Conservation (phyloP, 2,113 vertebrate species). For the Cephalopterus ornatus region DNA sequence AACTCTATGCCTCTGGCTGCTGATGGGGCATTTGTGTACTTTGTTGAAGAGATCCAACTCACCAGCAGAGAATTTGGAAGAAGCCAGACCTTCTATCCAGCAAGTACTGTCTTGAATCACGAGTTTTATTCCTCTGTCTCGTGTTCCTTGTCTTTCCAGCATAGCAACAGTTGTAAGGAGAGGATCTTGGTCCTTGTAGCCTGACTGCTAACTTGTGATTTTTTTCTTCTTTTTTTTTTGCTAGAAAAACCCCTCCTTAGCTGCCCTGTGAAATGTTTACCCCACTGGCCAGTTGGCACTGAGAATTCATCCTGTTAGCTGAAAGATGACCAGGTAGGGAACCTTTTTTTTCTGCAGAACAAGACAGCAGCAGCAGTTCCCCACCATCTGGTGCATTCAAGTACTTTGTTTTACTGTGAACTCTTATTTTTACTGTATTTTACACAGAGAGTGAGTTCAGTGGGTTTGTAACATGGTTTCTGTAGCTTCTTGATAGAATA, state of each 20-base stretch:
- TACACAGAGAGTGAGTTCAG: background rate
- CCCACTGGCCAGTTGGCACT: background rate
- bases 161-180: background rate
- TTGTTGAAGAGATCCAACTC: background rate
- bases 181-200: background rate
- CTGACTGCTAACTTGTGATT: background rate
- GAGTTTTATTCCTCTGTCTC: background rate
- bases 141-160: background rate
- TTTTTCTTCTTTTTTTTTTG: background rate
- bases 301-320: background rate
- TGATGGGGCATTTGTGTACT: background rate
- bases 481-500: background rate
- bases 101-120: background rate
- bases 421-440: background rate
- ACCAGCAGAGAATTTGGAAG: slow-evolving; percentile 1
- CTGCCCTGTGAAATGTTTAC: background rate
- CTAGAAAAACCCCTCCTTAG: background rate
- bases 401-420: background rate
- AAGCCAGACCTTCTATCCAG: background rate
- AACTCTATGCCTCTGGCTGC: background rate
- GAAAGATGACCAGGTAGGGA: background rate
- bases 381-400: background rate
- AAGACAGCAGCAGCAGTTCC: background rate
- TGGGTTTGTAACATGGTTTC: background rate
- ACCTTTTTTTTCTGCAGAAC: background rate